A percentile compares a stretch with the other conserved stretches of the same genome.
These are phyloP conservation scores for Sesamia nonagrioides DNA, from an alignment of 1,140 invertebrate species.

Conservation along the genomic window DNA sequence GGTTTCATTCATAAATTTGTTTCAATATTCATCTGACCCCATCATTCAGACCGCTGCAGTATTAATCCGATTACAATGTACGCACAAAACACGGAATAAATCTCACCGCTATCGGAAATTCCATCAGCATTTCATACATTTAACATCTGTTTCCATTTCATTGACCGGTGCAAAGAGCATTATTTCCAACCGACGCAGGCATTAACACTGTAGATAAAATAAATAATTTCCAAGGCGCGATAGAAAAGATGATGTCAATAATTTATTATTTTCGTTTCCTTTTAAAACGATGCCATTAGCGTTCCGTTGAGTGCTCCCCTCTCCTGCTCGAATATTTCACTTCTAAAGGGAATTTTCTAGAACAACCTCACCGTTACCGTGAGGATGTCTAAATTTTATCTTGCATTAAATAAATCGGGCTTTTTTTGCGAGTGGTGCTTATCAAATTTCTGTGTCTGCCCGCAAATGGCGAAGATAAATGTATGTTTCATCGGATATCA, in stretches of 20 bases:
- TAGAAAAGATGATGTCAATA: constrained; percentile 80
- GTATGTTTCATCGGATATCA: constrained; percentile 52
- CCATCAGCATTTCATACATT: constrained; percentile 69
- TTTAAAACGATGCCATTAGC: constrained; percentile 79
- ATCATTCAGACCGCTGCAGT: not conserved
- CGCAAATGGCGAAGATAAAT: constrained; percentile 49
- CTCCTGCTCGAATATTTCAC: constrained; percentile 63
- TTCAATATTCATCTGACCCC: not conserved
- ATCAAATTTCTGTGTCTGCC: constrained; percentile 58
- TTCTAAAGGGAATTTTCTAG: constrained; percentile 64
- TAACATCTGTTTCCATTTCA: constrained; percentile 69
- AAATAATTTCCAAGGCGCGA: constrained; percentile 68
- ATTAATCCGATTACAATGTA: constrained; percentile 44
- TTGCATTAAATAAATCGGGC: constrained; percentile 63
- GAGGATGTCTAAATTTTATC: constrained; percentile 67
- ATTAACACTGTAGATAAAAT: constrained; percentile 62
- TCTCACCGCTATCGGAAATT: constrained; percentile 59
- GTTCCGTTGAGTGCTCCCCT: constrained; percentile 70
- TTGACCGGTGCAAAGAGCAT: constrained; percentile 68
- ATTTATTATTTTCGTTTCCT: constrained; percentile 82
- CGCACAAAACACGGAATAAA: constrained; percentile 57
- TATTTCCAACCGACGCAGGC: constrained; percentile 60
- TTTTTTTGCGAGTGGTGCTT: constrained; percentile 59
- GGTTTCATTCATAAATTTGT: not conserved
- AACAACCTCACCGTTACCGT: constrained; percentile 59